A percentile compares a stretch with the other conserved stretches of the same genome.
Evolutionary conservation across 2,888 invertebrate species (phyloP).

Genomic region (Uropetala carovei): DNA sequence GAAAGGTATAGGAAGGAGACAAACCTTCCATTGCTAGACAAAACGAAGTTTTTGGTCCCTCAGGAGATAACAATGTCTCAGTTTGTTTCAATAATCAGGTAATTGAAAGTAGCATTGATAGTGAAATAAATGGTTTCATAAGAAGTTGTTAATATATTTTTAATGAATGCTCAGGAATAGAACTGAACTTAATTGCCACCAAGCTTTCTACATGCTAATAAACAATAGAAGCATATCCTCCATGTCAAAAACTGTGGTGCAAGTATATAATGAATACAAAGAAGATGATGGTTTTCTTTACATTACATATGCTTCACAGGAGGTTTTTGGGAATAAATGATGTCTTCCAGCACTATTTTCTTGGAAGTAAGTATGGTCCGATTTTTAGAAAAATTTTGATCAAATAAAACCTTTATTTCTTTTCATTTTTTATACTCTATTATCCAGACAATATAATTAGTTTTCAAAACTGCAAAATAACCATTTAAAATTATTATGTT

Average conservation of each 20-base stretch:
- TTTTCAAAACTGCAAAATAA: no score
- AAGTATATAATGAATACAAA: constrained; percentile 86
- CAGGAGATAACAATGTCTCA: constrained; percentile 94
- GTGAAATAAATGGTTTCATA: not conserved
- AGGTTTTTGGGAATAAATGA: constrained; percentile 84
- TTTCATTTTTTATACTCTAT: no score
- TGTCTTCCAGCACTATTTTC: not conserved
- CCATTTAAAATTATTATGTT: no score
- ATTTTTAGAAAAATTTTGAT: not conserved
- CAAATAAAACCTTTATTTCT: no score
- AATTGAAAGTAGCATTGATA: constrained; percentile 71
- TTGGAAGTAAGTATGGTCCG: not conserved
- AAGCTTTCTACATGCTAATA: constrained; percentile 89
- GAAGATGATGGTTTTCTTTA: constrained; percentile 92
- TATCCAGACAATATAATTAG: no score
- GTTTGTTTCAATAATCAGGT: constrained; percentile 91
- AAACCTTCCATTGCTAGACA: constrained; percentile 86
- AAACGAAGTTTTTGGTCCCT: constrained; percentile 92
- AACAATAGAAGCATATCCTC: constrained; percentile 89
- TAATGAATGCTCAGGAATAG: constrained; percentile 76
- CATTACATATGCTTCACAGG: constrained; percentile 93
- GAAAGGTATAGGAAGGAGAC: constrained; percentile 89
- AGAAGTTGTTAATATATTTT: not conserved
- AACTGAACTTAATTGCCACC: constrained; percentile 80
- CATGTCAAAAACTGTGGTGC: constrained; percentile 87